Evolutionary conservation across 1,140 invertebrate species (phyloP).

Genomic region (Zaprionus lachaisei): DNA sequence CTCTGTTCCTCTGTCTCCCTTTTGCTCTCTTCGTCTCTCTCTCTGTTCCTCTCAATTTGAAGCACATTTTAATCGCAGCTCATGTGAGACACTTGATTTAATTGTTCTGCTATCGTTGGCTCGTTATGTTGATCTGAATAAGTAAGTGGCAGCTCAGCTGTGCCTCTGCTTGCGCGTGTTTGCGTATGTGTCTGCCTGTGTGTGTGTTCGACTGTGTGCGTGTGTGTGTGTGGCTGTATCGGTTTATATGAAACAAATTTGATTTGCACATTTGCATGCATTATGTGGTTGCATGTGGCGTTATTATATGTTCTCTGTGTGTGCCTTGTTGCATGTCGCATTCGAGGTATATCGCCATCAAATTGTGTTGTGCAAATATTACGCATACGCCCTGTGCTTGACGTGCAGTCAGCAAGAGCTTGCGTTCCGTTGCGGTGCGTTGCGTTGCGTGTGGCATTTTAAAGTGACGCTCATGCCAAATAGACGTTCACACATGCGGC

Average conservation of each 20-base stretch:
- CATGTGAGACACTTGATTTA: conserved; percentile 60
- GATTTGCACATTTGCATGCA: conserved; percentile 64
- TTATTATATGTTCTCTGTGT: conserved; percentile 26
- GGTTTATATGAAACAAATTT: conserved; percentile 52
- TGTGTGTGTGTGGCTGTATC: conserved; percentile 1
- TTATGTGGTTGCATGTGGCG: conserved; percentile 45
- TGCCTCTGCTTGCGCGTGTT: not conserved
- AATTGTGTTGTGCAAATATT: conserved; percentile 31
- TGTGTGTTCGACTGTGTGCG: not conserved
- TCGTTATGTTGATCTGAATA: conserved; percentile 65
- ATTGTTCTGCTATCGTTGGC: conserved; percentile 46
- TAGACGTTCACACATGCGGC: not conserved
- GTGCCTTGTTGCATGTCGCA: conserved; percentile 22
- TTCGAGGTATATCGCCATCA: conserved; percentile 1
- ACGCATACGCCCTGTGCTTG: conserved; percentile 24
- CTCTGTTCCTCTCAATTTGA: conserved; percentile 28
- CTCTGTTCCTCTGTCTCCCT: not conserved
- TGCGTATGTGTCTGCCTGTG: not conserved
- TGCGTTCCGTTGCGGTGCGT: not conserved
- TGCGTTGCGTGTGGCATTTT: conserved; percentile 5
- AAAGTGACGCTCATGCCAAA: not conserved
- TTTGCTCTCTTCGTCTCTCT: not conserved
- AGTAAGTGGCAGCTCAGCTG: conserved; percentile 51
- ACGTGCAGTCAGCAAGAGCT: not conserved
- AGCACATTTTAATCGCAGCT: conserved; percentile 63